Evolutionary conservation across 2,113 vertebrate species (phyloP).

Genomic region (Erythrocercus mccallii): DNA sequence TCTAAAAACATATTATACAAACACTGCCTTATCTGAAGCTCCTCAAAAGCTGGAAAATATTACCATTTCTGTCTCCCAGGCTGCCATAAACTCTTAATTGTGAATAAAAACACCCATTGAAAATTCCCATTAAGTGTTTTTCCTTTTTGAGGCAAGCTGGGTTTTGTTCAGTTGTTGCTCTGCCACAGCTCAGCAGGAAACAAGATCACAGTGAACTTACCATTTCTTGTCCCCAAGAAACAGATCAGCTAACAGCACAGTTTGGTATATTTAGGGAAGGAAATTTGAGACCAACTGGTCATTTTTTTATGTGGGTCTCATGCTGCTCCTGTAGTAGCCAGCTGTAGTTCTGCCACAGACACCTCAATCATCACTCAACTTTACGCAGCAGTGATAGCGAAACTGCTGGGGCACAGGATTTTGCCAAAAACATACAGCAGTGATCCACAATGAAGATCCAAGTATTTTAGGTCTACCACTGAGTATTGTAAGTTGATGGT

Average conservation of each 20-base stretch:
- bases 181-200: background rate
- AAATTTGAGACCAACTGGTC: background rate
- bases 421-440: background rate
- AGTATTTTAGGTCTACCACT: background rate
- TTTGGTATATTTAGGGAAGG: background rate
- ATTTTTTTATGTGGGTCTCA: background rate
- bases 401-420: background rate
- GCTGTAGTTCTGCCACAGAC: background rate
- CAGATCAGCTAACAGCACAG: background rate
- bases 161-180: slow-evolving; percentile 5
- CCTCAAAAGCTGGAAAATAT: slow-evolving; percentile 16
- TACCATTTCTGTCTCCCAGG: background rate
- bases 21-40: slow-evolving; percentile 5
- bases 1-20: slow-evolving; percentile 5
- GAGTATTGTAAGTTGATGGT: background rate
- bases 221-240: background rate
- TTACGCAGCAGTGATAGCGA: background rate
- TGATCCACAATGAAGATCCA: background rate
- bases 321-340: background rate
- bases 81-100: slow-evolving; percentile 30
- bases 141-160: background rate
- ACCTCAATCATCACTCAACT: background rate
- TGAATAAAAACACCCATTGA: slow-evolving; percentile 25
- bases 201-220: background rate
- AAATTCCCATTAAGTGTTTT: slow-evolving; percentile 26